phyloP scores from a whole-genome alignment of 2,797 vertebrate species.

The Strix occidentalis region DNA sequence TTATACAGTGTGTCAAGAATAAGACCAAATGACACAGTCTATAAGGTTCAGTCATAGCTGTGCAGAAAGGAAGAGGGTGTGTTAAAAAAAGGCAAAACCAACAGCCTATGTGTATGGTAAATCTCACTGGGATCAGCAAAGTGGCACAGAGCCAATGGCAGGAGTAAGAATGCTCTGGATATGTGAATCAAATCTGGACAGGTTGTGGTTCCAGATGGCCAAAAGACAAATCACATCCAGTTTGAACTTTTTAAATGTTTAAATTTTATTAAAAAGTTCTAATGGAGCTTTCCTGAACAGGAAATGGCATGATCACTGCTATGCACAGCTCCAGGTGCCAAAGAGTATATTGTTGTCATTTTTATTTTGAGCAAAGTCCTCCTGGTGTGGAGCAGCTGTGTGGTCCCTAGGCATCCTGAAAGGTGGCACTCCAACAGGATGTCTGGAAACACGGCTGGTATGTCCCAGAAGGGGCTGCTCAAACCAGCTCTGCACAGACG shows the following conservation, averaged over 20 bases:
- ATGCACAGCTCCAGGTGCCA: neutral
- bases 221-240: slow-evolving; percentile 38
- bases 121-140: neutral
- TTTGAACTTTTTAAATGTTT: slow-evolving; percentile 62
- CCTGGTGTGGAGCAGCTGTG: neutral
- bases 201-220: slow-evolving; percentile 70
- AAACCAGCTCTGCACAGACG: slow-evolving; percentile 37
- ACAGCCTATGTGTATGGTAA: neutral
- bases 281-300: slow-evolving; percentile 31
- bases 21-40: neutral
- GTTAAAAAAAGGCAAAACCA: slow-evolving; percentile 30
- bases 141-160: slow-evolving; percentile 7
- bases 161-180: slow-evolving; percentile 46
- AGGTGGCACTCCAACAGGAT: slow-evolving; percentile 47
- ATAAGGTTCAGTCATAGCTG: neutral
- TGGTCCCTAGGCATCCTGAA: neutral
- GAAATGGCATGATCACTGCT: neutral
- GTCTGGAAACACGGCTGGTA: slow-evolving; percentile 12
- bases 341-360: neutral
- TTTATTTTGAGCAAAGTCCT: slow-evolving; percentile 3
- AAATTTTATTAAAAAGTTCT: slow-evolving; percentile 60
- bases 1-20: neutral
- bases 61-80: neutral
- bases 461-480: slow-evolving; percentile 35
- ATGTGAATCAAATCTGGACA: slow-evolving; percentile 49